Evolutionary conservation across 2,888 invertebrate genomes (phyloP), one percentile per base, ranked within the genome.

Genomic region (Alloscopus bannaensis): DNA sequence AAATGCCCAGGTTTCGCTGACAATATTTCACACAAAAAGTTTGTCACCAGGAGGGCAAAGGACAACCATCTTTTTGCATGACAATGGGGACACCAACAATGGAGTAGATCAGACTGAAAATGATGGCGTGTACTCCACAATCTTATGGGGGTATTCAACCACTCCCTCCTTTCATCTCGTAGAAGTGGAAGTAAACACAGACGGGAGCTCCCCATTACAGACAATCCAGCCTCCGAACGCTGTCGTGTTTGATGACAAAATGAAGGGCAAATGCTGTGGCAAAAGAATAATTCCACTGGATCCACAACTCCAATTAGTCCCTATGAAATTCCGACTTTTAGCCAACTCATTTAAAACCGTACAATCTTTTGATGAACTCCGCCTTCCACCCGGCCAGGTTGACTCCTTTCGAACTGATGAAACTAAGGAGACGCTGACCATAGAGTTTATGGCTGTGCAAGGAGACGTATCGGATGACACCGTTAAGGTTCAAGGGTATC

Each of bases 111-210:
- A 76, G n/a, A 83, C 81, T 0, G 68, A 65, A 55, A 68, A 83
- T 42, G 85, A 85, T 47, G 85, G 85, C 1, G 55, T 84, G 2
- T 85, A 85, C 65, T 83, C 84, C 8, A 79, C 42, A 0, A 81
- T 76, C 40, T 22, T 85, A 2, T 18, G 47, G 8, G 73, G 69
- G n/a, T 84, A 66, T 36, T 84, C 82, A 3, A 13, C 31, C 3
- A 60, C 6, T 3, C 65, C 80, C 26, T 26, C 80, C 1, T 68
- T 26, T 24, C 84, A 84, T 40, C 47, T 78, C 0, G 71, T 73
- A 0, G 57, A 73, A 26, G 31, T 84, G 4, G 22, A 22, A 22
- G 81, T 85, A 0, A 69, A n/a, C 4, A 78, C 77, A n/a, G 36
- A 55, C 1, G 24, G 24, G 0, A 65, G 42, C 20, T 45, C n/a